Conservation (phyloP, 2,888 invertebrate species). For the Xestia ashworthii region DNA sequence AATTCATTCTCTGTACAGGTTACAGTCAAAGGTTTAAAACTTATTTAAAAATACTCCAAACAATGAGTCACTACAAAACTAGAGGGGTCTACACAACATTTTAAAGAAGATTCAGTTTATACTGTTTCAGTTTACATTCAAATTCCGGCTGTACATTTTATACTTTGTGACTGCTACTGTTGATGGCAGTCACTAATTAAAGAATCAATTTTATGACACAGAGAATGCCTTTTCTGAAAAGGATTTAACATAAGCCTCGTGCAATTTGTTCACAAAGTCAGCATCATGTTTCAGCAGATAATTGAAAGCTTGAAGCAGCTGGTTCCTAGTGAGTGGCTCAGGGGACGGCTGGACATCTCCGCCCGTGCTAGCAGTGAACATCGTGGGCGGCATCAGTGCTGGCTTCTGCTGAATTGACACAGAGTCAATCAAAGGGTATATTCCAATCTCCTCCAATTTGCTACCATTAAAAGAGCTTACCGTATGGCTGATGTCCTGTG, state of each 20-base stretch:
- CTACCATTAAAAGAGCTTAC: conserved; percentile 82
- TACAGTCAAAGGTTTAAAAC: conserved; percentile 88
- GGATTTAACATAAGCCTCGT: conserved; percentile 97
- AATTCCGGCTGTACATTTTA: conserved; percentile 88
- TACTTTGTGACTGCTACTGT: conserved; percentile 71
- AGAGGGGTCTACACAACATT: conserved; percentile 85
- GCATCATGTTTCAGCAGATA: conserved; percentile 96
- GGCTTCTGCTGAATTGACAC: conserved; percentile 91
- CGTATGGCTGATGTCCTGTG: conserved; percentile 83
- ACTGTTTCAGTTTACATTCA: conserved; percentile 78
- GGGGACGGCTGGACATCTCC: conserved; percentile 84
- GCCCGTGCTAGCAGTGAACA: conserved; percentile 93
- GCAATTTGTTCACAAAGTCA: conserved; percentile 96
- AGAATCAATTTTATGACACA: conserved; percentile 85
- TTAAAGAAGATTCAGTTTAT: conserved; percentile 83
- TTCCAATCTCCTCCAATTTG: conserved; percentile 80
- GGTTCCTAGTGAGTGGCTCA: conserved; percentile 96
- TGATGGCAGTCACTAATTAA: conserved; percentile 75
- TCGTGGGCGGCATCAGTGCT: conserved; percentile 96
- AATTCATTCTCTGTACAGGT: conserved; percentile 87
- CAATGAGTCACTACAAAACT: conserved; percentile 85
- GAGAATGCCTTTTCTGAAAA: conserved; percentile 92
- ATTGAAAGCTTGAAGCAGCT: conserved; percentile 96
- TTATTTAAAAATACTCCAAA: conserved; percentile 89
- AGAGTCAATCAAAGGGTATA: conserved; percentile 80